A percentile compares a stretch with the other conserved stretches of the same genome.
Evolutionary conservation across 2,888 invertebrate genomes (phyloP).

Genomic region (Chesias legatella): DNA sequence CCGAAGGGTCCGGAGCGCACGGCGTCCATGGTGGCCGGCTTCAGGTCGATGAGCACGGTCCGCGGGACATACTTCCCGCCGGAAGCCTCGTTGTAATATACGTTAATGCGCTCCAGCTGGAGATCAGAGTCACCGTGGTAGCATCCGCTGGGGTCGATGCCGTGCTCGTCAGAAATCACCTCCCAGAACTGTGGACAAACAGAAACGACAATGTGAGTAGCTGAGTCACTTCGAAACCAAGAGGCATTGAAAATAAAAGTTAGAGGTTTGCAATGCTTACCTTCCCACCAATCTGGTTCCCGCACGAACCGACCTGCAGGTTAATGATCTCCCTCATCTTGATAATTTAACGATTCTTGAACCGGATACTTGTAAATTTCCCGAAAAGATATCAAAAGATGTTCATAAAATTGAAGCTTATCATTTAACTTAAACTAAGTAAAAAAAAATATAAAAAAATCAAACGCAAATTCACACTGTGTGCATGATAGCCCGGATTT

Average conservation of each 20-base stretch:
- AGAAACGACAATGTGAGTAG: neutral
- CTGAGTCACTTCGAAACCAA: too few relatives aligned
- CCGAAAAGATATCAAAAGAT: slow-evolving; percentile 45
- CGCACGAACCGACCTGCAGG: slow-evolving; percentile 88
- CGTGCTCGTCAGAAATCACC: slow-evolving; percentile 88
- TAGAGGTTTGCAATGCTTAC: slow-evolving; percentile 53
- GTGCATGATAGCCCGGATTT: slow-evolving; percentile 64
- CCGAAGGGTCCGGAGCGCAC: slow-evolving; percentile 93
- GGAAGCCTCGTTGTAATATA: slow-evolving; percentile 87
- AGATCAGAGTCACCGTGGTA: slow-evolving; percentile 86
- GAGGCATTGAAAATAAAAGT: neutral
- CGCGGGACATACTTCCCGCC: slow-evolving; percentile 73
- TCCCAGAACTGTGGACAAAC: slow-evolving; percentile 84
- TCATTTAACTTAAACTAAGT: slow-evolving; percentile 72
- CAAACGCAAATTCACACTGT: slow-evolving; percentile 49
- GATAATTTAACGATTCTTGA: slow-evolving; percentile 47
- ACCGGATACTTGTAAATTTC: slow-evolving; percentile 61
- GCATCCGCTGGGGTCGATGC: slow-evolving; percentile 85
- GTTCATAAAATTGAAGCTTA: slow-evolving; percentile 57
- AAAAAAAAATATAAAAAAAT: slow-evolving; percentile 51
- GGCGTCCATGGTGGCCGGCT: slow-evolving; percentile 86
- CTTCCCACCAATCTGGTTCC: slow-evolving; percentile 77
- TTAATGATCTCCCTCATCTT: slow-evolving; percentile 90
- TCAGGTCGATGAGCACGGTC: slow-evolving; percentile 65
- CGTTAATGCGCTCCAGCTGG: slow-evolving; percentile 87